phyloP scores from a whole-genome alignment of 2,113 vertebrate genomes.

The Clupea harengus region DNA sequence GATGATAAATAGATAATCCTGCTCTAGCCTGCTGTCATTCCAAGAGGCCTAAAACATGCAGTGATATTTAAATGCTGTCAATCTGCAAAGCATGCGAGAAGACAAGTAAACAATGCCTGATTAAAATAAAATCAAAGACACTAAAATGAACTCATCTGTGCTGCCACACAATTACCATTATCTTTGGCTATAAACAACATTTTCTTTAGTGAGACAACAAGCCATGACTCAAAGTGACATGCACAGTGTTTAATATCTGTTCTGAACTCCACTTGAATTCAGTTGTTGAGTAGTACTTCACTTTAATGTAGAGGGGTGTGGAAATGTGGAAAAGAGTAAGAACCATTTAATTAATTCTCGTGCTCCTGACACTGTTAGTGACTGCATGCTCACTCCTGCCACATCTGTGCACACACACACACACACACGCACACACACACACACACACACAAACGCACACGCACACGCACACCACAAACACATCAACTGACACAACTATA shows the following conservation, averaged over 20 bases:
- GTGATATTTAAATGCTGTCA: not conserved
- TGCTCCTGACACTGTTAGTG: not conserved
- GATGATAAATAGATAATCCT: not conserved
- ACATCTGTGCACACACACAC: slow-evolving; percentile 19
- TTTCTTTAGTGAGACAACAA: not conserved
- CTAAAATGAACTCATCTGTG: not conserved
- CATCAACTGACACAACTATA: not conserved
- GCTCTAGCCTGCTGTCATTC: not conserved
- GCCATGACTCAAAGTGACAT: not conserved
- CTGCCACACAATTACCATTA: not conserved
- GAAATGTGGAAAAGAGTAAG: not conserved
- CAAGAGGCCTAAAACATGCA: not conserved
- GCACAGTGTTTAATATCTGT: not conserved
- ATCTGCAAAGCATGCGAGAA: not conserved
- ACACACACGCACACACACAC: slow-evolving; percentile 16
- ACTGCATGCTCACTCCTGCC: no score
- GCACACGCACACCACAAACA: not conserved
- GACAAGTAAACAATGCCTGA: not conserved
- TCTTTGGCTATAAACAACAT: not conserved
- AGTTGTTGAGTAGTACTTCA: not conserved
- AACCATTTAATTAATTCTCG: not conserved
- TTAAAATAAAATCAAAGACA: not conserved
- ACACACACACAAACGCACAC: not conserved
- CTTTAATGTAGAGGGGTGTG: not conserved
- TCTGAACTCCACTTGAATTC: not conserved